phyloP scores from a whole-genome alignment of 2,797 vertebrate genomes.

The Alfaro cultratus region DNA sequence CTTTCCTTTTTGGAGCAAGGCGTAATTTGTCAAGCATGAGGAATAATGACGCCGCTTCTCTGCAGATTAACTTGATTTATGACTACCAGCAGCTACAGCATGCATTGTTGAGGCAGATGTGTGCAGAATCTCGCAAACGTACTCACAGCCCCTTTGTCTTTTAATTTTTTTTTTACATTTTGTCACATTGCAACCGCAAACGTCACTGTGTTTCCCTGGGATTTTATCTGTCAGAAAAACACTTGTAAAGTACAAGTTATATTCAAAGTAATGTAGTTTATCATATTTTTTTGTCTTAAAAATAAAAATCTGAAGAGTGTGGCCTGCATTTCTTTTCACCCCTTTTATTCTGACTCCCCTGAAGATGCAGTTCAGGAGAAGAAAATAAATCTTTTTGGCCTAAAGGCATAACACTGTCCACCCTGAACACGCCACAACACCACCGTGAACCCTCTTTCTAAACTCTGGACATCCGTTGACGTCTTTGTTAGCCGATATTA shows the following conservation, averaged over 20 bases:
- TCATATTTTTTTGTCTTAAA: background rate
- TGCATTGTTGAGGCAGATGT: conserved; percentile 13
- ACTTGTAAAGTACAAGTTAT: background rate
- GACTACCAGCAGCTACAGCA: conserved; percentile 14
- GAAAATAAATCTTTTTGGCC: background rate
- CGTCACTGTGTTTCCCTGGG: background rate
- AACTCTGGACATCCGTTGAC: background rate
- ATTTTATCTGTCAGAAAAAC: background rate
- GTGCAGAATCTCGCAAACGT: background rate
- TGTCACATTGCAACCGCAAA: background rate
- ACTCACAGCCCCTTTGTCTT: background rate
- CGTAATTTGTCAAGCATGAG: conserved; percentile 12
- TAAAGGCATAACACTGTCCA: background rate
- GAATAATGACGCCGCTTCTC: background rate
- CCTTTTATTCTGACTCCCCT: background rate
- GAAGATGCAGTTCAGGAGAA: background rate
- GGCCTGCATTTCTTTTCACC: background rate
- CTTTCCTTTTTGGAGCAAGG: conserved; percentile 8
- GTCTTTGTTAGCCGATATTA: background rate
- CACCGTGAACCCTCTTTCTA: background rate
- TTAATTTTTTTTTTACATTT: background rate
- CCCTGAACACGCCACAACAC: background rate
- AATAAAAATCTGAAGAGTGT: background rate
- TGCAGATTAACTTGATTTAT: background rate
- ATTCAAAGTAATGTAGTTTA: background rate